Evolutionary conservation across 2,113 vertebrate genomes (phyloP).

Genomic region (Crotalus horridus): DNA sequence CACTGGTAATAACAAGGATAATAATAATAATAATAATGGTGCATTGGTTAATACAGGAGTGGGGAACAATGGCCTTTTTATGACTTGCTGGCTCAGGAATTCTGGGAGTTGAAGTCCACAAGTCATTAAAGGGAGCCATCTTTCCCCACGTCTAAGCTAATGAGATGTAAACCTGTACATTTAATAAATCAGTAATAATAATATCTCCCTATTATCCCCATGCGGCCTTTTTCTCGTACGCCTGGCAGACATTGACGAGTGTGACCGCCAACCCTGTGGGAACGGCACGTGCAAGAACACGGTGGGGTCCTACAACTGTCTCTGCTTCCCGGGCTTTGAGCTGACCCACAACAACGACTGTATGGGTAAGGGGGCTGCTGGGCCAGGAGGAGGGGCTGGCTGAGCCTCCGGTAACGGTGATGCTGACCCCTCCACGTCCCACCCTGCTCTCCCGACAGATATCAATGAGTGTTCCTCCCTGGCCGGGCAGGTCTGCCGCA

Average conservation of each 20-base stretch:
- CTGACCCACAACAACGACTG: conserved; percentile 88
- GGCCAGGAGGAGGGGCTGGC: rapidly evolving
- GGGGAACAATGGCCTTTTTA: no score
- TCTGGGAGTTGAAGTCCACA: no score
- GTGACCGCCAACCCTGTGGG: conserved; percentile 85
- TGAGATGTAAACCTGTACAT: no score
- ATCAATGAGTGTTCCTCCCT: conserved; percentile 84
- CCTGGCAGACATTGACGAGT: conserved; percentile 84
- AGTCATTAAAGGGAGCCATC: no score
- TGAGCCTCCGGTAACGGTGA: background rate
- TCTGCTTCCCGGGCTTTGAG: conserved; percentile 90
- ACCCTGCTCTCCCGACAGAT: conserved; percentile 67
- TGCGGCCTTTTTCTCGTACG: background rate
- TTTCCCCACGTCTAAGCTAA: no score
- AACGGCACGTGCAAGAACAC: conserved; percentile 94
- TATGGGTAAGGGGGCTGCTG: conserved; percentile 72
- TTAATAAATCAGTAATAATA: background rate
- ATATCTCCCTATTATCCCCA: background rate
- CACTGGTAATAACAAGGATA: background rate
- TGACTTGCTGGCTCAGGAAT: no score
- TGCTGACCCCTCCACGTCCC: background rate
- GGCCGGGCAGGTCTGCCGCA: conserved; percentile 85
- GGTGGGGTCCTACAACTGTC: conserved; percentile 90
- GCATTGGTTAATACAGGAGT: no score
- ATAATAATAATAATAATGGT: no score